Percentiles rank a stretch among this genome's conserved stretches.
Evolutionary conservation across 2,797 vertebrate species (phyloP).

Genomic region (Danio choprae): DNA sequence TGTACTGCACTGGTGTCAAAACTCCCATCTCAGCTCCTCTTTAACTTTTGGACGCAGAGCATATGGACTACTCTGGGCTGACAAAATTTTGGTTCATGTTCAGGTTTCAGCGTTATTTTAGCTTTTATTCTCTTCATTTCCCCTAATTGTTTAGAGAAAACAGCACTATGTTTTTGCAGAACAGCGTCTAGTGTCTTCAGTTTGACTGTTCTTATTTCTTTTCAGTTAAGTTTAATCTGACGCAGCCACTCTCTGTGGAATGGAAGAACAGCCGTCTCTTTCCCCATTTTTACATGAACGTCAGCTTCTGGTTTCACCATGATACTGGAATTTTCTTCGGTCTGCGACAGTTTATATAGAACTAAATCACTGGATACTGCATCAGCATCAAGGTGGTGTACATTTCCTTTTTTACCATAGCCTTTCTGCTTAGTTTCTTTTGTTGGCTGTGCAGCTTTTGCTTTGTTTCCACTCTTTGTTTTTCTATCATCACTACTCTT

Average conservation of each 20-base stretch:
- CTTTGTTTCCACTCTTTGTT: neutral
- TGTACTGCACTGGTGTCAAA: too few relatives aligned
- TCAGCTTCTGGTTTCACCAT: neutral
- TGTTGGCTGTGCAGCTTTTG: too few relatives aligned
- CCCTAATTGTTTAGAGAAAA: neutral
- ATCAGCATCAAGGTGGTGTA: neutral
- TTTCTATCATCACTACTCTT: neutral
- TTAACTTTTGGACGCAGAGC: slow-evolving; percentile 3
- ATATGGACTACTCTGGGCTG: slow-evolving; percentile 21
- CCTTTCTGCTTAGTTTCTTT: neutral
- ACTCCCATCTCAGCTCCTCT: neutral
- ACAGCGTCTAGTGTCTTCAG: neutral
- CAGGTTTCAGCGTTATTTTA: neutral
- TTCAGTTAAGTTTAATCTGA: slow-evolving; percentile 15
- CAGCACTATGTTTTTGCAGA: neutral
- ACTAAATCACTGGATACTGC: neutral
- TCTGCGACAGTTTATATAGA: slow-evolving; percentile 1
- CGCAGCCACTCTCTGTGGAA: slow-evolving; percentile 26
- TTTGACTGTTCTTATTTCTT: slow-evolving; percentile 26
- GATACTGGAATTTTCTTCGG: slow-evolving; percentile 7
- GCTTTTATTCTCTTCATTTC: neutral
- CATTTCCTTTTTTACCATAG: neutral
- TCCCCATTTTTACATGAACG: too few relatives aligned
- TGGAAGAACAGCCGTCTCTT: too few relatives aligned
- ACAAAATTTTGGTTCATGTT: slow-evolving; percentile 9